These are phyloP conservation scores for Heteromyza rotundicornis DNA, from an alignment of 2,888 invertebrate genomes.

Conservation along the genomic window DNA sequence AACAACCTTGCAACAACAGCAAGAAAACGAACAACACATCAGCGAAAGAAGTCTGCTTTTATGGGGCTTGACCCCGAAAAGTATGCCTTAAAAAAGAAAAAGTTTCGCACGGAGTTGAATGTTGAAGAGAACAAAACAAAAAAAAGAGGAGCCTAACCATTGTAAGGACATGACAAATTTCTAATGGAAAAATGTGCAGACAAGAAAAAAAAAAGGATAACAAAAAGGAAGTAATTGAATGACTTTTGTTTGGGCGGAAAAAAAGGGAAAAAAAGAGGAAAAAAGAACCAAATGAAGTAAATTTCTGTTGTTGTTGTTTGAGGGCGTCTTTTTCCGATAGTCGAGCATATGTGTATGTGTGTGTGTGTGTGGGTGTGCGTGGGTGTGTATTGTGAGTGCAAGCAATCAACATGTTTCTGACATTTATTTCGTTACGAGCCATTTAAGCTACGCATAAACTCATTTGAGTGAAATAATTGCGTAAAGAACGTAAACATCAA, in stretches of 20 bases:
- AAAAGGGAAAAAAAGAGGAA: neutral
- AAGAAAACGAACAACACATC: neutral
- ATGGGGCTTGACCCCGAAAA: constrained; percentile 4
- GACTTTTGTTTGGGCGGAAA: neutral
- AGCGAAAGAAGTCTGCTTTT: neutral
- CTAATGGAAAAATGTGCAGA: too few species aligned
- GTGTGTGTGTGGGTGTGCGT: neutral
- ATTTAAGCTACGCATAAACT: constrained; percentile 25
- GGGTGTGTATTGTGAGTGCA: neutral
- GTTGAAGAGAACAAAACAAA: neutral
- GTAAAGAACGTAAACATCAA: too few species aligned
- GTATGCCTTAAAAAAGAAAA: constrained; percentile 1
- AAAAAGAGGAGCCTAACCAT: too few species aligned
- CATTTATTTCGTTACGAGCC: constrained; percentile 38
- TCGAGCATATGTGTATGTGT: constrained; percentile 1
- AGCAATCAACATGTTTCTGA: constrained; percentile 37
- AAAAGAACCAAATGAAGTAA: neutral
- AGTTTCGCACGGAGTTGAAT: too few species aligned
- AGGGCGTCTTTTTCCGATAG: neutral
- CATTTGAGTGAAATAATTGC: constrained; percentile 1
- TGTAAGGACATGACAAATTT: too few species aligned
- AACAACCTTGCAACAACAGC: neutral
- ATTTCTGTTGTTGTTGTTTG: neutral
- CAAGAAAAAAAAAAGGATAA: too few species aligned
- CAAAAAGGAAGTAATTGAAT: too few species aligned